Base-by-base conservation (phyloP, 2,888 invertebrate genomes). In the Lamellibrachia columna region DNA sequence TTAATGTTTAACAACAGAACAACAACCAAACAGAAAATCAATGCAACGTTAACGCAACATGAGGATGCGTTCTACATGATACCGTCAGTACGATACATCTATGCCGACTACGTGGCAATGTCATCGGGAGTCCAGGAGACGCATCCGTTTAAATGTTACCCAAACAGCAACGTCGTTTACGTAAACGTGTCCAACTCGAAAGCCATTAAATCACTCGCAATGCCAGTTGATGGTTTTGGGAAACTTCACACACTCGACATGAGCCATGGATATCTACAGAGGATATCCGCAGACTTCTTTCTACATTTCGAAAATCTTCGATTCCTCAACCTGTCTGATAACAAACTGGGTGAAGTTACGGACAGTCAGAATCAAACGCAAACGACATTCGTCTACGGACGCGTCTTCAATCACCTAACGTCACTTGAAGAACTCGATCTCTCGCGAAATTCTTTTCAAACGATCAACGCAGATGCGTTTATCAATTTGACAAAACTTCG, bases 401-500 rank as follows among this genome's bases (percentile, higher is more conserved):
- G 75, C 75, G 75, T 22, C n/a, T 75, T 75, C 75, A 75, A 75
- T 75, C 75, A 75, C 75, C 7, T 75, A 22, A 75, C 75, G 7
- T 75, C 75, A 15, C 75, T 75, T 75, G 75, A 75, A 75, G 75
- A 75, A 75, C 75, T 75, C 75, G 75, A 75, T 6, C 15, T 75
- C 1, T 75, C 75, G 22, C 22, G 4, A 75, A 75, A 75, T 75
- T 75, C n/a, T 22, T 75, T 75, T 75, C 75, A 22, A 75, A 75
- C 75, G 75, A 75, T 75, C 75, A 75, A 75, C 22, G 6, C 3
- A 75, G n/a, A 75, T 15, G 75, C 75, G 75, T 75, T 75, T 75
- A 7, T 75, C n/a, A 75, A 75, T 75, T 75, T 75, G 75, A 75
- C 75, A 75, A 75, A 75, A 75, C 75, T 75, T 75, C 75, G 75